Evolutionary conservation across 1,140 invertebrate genomes (phyloP).

Genomic region (Saccostrea echinata): DNA sequence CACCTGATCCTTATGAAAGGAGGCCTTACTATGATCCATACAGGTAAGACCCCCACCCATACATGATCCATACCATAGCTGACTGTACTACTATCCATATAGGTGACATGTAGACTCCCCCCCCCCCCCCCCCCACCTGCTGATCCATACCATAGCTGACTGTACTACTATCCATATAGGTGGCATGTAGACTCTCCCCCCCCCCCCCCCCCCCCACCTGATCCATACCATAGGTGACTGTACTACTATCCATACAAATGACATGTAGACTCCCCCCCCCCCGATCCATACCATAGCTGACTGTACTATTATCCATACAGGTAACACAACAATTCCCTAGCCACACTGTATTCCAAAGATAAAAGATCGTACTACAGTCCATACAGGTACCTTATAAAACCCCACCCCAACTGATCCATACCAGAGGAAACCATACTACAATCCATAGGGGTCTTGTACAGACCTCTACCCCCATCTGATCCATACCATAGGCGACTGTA

Average conservation of each 20-base stretch:
- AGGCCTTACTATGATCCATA: slow-evolving; percentile 58
- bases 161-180: not conserved
- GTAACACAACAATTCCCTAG: not conserved
- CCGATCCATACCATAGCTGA: not conserved
- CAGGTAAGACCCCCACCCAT: slow-evolving; percentile 44
- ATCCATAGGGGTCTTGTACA: not conserved
- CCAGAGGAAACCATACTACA: not conserved
- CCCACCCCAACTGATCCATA: slow-evolving; percentile 52
- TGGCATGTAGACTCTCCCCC: no score
- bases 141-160: slow-evolving; percentile 54
- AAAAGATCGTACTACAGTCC: slow-evolving; percentile 50
- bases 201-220: not conserved
- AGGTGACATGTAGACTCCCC: no score
- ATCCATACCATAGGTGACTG: slow-evolving; percentile 43
- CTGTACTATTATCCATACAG: not conserved
- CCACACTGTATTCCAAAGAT: not conserved
- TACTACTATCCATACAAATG: no score
- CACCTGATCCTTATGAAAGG: slow-evolving; percentile 51
- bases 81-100: not conserved
- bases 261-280: no score
- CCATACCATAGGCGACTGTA: slow-evolving; percentile 6
- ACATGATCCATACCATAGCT: slow-evolving; percentile 56
- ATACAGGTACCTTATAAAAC: slow-evolving; percentile 57
- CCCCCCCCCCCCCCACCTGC: not conserved
- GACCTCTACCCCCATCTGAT: not conserved